Conservation (phyloP, 2,888 invertebrate species). For the Nudaria mundana region DNA sequence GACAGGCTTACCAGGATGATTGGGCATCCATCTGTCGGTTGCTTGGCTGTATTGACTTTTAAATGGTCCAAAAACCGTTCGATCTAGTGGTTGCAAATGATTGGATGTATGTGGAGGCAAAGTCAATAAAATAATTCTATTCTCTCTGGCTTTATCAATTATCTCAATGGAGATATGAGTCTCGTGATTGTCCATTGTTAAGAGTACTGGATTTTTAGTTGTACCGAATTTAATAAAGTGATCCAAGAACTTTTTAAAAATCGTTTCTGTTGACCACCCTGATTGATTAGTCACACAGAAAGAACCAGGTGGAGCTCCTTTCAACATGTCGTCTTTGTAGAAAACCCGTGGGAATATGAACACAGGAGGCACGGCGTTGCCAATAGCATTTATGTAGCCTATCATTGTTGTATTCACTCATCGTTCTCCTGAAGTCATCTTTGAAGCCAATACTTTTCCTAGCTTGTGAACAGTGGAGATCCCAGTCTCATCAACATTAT, state of each 20-base stretch:
- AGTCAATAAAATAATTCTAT: conserved; percentile 20
- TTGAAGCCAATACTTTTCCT: no score
- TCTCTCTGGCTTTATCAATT: conserved; percentile 27
- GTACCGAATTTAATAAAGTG: conserved; percentile 20
- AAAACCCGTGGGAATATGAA: no score
- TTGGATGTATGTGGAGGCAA: conserved; percentile 9
- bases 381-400: no score
- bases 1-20: conserved; percentile 24
- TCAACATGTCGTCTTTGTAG: no score
- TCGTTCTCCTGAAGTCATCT: no score
- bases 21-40: conserved; percentile 25
- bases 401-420: no score
- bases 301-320: no score
- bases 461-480: no score
- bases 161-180: conserved; percentile 37
- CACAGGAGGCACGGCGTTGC: no score
- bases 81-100: conserved; percentile 20
- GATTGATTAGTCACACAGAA: conserved; percentile 24
- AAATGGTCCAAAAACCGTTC: conserved; percentile 21
- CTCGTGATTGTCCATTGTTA: conserved; percentile 41
- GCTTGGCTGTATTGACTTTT: conserved; percentile 18
- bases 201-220: conserved; percentile 21
- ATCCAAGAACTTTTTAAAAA: conserved; percentile 17
- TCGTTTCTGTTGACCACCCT: no score
- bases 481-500: no score